Base-by-base conservation (phyloP, 1,140 invertebrate genomes). In the Caenorhabditis elegans region DNA sequence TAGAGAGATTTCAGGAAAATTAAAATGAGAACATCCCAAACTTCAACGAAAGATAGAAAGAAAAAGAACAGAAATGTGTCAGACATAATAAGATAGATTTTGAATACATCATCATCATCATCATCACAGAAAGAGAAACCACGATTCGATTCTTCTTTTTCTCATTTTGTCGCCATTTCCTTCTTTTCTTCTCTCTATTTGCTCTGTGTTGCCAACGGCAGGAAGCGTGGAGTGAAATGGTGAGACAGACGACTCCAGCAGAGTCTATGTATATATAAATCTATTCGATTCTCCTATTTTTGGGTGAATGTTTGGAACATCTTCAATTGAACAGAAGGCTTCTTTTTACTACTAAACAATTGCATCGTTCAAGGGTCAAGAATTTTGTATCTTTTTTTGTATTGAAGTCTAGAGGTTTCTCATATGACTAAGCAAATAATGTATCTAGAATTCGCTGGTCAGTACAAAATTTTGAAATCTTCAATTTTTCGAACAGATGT, bases 151-250 rank as follows among this genome's bases (percentile, higher is more conserved):
- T 70, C 60, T 70, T 34, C 28, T 70, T 70, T 34, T 39, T 70
- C 60, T 70, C 60, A 70, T 39, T 39, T 70, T 70, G 60, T 70
- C 34, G 60, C 60, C 60, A 70, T 70, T 70, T 70, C 60, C 60
- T 43, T 70, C 34, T 70, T 70, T 70, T 43, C 34, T 70, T 70
- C 34, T 53, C 26, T 22, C 53, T 60, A 60, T 60, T 60, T 60
- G 53, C 53, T 60, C 53, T 60, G 53, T 60, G 28, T 60, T 60
- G 53, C 53, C 53, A 60, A 60, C 28, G 53, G 53, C 53, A 70
- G 60, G 60, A 70, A 70, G 60, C 39, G 60, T 22, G 28, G 19
- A 70, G 60, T 43, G 39, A 43, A n/a, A n/a, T n/a, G n/a, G n/a
- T n/a, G n/a, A n/a, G n/a, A n/a, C n/a, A n/a, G n/a, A n/a, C n/a